A percentile compares a stretch with the other conserved stretches of the same genome.
phyloP scores from a whole-genome alignment of 2,888 invertebrate species.

The Coleophora flavipennella region DNA sequence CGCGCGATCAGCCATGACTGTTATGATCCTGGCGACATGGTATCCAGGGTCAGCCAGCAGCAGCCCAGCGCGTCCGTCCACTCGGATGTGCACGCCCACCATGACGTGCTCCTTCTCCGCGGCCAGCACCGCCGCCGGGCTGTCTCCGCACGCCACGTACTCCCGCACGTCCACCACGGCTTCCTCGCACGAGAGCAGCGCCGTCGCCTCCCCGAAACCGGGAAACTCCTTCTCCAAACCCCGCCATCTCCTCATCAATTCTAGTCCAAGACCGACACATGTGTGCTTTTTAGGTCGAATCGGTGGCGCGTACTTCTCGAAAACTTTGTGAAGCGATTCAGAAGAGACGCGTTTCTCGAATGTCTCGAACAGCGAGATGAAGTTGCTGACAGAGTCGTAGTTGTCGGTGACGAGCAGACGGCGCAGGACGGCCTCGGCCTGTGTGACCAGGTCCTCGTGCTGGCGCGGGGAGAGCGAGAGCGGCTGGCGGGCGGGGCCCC shows the following conservation, averaged over 20 bases:
- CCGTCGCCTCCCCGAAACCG: constrained; percentile 74
- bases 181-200: constrained; percentile 90
- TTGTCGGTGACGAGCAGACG: constrained; percentile 86
- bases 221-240: constrained; percentile 75
- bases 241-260: constrained; percentile 78
- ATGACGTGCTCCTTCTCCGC: constrained; percentile 93
- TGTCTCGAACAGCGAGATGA: constrained; percentile 78
- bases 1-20: constrained; percentile 87
- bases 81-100: constrained; percentile 80
- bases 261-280: constrained; percentile 88
- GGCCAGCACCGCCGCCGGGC: constrained; percentile 71
- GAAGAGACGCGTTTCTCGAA: constrained; percentile 72
- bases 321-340: constrained; percentile 77
- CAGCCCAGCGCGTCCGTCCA: constrained; percentile 82
- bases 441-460: constrained; percentile 85
- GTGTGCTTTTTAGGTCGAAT: constrained; percentile 86
- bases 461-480: constrained; percentile 53
- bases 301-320: constrained; percentile 82
- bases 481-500: constrained; percentile 36
- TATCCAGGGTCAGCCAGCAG: constrained; percentile 93
- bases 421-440: constrained; percentile 85
- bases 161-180: constrained; percentile 75
- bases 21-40: constrained; percentile 88
- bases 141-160: constrained; percentile 69
- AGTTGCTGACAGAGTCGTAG: constrained; percentile 92